Base-by-base conservation (phyloP, 53 echinoderm and acorn worm species). In the Patiria pectinifera region DNA sequence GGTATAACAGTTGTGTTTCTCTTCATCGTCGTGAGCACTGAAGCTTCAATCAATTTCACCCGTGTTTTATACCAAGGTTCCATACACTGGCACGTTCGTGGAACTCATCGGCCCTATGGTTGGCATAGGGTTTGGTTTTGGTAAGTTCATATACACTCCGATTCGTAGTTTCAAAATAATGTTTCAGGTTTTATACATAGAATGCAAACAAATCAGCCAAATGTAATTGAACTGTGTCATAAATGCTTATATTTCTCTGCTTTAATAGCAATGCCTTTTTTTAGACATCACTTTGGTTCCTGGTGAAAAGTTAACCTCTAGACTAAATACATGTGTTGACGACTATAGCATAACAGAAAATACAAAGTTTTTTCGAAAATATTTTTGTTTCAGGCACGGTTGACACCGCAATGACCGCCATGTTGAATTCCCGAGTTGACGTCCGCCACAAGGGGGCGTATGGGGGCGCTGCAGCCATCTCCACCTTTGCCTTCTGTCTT, bases 331-430 rank as follows among this genome's bases (percentile, higher is more conserved):
- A 53, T 0, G 53, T 53, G 8, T 8, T 8, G 53, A 53, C 53
- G 53, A 53, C 53, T 53, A 35, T 35, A 8, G 53, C 8, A 53
- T 53, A 6, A 53, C 5, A 53, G 53, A 53, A 35, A 53, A 6
- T 53, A 53, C 53, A 53, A 53, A 53, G 53, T 53, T 5, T 19
- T 48, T 22, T 11, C 4, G 53, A 10, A 83, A 10, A 61, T 6
- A 44, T 83, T 60, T 85, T 12, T 18, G 18, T n/a, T 70, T 14
- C 78, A 95, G 95, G 95, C 66, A 92, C 93, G 12, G 78, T 95
- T n/a, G 95, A 95, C 83, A 94, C 92, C 69, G 85, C 95, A 12
- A 95, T 95, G 95, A 95, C 95, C 0, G 95, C 92, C 35, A 87
- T 86, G 71, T 62, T 95, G 24, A 95, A 95, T 58, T 92, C 92